Base-by-base conservation (phyloP, 1,140 invertebrate species). In the Pseudomyrmex concolor region DNA sequence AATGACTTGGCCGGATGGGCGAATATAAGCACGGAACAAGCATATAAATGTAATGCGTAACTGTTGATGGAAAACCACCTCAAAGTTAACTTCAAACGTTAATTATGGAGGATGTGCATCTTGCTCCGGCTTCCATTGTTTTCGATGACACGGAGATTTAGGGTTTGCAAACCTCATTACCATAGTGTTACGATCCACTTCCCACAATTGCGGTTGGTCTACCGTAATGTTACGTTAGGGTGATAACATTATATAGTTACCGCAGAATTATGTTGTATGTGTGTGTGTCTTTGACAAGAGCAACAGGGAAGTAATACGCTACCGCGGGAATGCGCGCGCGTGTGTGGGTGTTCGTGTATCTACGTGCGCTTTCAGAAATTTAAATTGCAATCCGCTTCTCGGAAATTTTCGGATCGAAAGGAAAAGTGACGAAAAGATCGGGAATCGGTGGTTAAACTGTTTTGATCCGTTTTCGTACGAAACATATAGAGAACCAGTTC, bases 121-220 rank as follows among this genome's bases (percentile, higher is more conserved):
- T 34, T 67, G 76, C 76, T 22, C 54, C 2, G 66, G 22, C 66
- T 67, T 48, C 76, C 66, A 80, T 80, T 80, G 76, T 80, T 70
- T 80, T 70, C 76, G 76, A 80, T 59, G 76, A 78, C 76, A 78
- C 76, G 76, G 54, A 80, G 76, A 80, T 80, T 80, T 80, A 80
- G 54, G 76, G 76, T 70, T 71, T 80, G 76, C 76, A 70, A 59
- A 80, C 45, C 77, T 67, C 83, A 81, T 84, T 82, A 80, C 45
- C 76, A 81, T 84, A 82, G 54, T 51, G 60, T 81, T 55, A 73
- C 59, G 63, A 55, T 70, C 80, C 83, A 84, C 66, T 72, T 82
- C 63, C 59, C 66, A 72, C 50, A 71, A 43, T 34, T 67, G 48
- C 66, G 66, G 77, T 51, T 64, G 25, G 25, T 84, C 70, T 80